Evolutionary conservation across 1,140 invertebrate genomes (phyloP).

Genomic region (Conus betulinus): DNA sequence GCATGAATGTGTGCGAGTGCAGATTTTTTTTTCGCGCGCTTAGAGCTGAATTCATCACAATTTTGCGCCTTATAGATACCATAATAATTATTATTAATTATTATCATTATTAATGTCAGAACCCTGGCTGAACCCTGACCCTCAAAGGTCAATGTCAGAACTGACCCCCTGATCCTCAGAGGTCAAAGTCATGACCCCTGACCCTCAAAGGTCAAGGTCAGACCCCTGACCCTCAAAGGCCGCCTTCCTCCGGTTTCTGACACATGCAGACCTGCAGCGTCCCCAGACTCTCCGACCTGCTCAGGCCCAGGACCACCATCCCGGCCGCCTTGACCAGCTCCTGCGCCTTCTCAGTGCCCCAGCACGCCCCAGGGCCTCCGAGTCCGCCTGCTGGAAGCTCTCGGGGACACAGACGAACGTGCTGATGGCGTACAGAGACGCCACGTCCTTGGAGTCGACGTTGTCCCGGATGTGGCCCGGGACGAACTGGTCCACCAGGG

Average conservation of each 20-base stretch:
- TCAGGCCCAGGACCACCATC: background rate
- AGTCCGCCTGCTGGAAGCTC: background rate
- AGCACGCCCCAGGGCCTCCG: background rate
- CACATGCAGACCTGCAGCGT: background rate
- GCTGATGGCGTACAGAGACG: background rate
- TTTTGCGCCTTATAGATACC: no score
- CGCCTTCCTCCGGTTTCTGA: background rate
- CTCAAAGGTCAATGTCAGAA: no score
- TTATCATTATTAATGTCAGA: no score
- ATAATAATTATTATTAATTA: no score
- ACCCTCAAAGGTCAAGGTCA: no score
- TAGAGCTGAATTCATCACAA: no score
- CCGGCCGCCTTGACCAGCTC: constrained; percentile 1
- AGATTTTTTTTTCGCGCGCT: no score
- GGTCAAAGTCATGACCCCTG: no score
- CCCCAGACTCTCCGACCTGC: background rate
- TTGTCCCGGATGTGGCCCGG: background rate
- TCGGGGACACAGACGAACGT: constrained; percentile 18
- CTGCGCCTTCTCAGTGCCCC: background rate
- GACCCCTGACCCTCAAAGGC: no score
- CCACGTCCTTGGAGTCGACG: background rate
- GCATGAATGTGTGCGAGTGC: no score
- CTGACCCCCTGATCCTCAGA: no score
- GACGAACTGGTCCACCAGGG: constrained; percentile 12
- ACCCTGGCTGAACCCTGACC: no score